These are phyloP conservation scores for Melipona quadrifasciata DNA, from an alignment of 1,140 invertebrate species.

Conservation along the genomic window DNA sequence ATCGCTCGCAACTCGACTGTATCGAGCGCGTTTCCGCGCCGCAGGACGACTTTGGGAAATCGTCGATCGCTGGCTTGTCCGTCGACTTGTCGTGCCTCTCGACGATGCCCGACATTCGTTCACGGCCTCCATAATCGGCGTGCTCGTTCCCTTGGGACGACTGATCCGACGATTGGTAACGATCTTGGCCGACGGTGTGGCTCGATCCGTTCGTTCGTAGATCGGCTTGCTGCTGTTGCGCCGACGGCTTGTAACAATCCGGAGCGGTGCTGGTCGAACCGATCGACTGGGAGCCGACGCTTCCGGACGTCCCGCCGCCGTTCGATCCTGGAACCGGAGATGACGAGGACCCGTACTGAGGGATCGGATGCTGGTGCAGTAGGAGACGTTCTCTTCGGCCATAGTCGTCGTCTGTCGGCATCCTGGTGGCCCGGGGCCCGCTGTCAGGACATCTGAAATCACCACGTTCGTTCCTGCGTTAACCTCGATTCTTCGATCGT, in stretches of 20 bases:
- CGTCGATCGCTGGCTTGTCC: constrained; percentile 59
- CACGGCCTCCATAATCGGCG: constrained; percentile 64
- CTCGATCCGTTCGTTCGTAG: constrained; percentile 40
- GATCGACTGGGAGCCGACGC: constrained; percentile 61
- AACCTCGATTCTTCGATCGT: not conserved
- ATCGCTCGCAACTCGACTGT: constrained; percentile 65
- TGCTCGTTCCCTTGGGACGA: constrained; percentile 58
- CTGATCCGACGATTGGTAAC: constrained; percentile 64
- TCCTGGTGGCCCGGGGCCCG: constrained; percentile 82
- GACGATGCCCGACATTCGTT: constrained; percentile 48
- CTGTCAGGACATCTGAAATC: constrained; percentile 81
- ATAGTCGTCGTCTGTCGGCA: constrained; percentile 82
- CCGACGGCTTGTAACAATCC: constrained; percentile 72
- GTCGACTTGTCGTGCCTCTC: constrained; percentile 64
- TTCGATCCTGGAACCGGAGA: constrained; percentile 70
- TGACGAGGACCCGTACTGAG: constrained; percentile 73
- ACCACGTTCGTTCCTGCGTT: not conserved
- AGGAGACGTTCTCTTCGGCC: constrained; percentile 82
- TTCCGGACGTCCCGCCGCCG: constrained; percentile 55
- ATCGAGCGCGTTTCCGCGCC: constrained; percentile 52
- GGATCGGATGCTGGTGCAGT: constrained; percentile 78
- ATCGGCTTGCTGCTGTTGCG: constrained; percentile 58
- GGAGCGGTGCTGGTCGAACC: constrained; percentile 48
- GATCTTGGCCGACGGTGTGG: constrained; percentile 57
- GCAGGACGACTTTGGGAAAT: constrained; percentile 50